Conservation (phyloP, 2,888 invertebrate species). For the Toxonevra muliebris region DNA sequence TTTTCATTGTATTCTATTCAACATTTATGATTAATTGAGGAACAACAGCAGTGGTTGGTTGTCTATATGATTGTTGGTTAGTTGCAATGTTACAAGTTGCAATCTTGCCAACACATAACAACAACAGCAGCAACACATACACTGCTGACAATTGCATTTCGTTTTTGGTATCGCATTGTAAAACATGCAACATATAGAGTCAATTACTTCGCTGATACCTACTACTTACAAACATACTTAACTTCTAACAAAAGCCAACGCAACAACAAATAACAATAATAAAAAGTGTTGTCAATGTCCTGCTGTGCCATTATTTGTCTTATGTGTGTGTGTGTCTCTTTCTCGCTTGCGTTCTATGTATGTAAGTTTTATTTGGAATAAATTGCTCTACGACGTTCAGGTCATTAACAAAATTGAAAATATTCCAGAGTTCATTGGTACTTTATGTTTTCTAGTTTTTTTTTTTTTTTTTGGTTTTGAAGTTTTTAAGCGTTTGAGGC, state of each 20-base stretch:
- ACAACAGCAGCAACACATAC: conserved; percentile 6
- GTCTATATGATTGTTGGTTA: too few species aligned
- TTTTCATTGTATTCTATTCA: neutral
- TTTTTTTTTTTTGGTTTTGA: too few species aligned
- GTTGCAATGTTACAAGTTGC: conserved; percentile 8
- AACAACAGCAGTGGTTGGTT: too few species aligned
- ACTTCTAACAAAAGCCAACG: too few species aligned
- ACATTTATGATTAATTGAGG: conserved; percentile 3
- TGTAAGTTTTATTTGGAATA: conserved; percentile 42
- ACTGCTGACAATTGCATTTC: neutral
- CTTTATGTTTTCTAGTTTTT: too few species aligned
- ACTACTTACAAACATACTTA: too few species aligned
- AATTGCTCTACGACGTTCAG: conserved; percentile 62
- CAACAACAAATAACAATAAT: too few species aligned
- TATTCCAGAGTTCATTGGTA: conserved; percentile 36
- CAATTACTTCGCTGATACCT: too few species aligned
- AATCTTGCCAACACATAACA: conserved; percentile 15
- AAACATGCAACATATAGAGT: too few species aligned
- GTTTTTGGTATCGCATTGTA: too few species aligned
- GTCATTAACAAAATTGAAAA: conserved; percentile 63
- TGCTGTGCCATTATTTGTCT: conserved; percentile 63
- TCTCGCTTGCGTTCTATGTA: neutral
- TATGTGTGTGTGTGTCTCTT: conserved; percentile 28
- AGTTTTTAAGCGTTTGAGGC: conserved; percentile 36
- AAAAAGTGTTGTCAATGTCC: conserved; percentile 56